phyloP scores from a whole-genome alignment of 2,888 invertebrate species.

The Cinara cedri region DNA sequence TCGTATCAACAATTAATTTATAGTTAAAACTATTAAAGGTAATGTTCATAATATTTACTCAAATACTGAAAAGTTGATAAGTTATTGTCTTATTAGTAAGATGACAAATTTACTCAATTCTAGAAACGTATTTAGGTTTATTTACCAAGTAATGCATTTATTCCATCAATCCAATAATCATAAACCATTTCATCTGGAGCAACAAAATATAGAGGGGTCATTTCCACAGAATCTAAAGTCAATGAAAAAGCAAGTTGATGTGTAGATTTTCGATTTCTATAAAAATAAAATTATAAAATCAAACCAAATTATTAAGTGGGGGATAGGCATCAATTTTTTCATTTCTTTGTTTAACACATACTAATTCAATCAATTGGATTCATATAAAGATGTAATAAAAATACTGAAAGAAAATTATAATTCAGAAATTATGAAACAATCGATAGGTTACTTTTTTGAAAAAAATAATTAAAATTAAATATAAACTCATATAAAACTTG shows the following conservation, averaged over 20 bases:
- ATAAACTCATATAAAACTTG: no score
- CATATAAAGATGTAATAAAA: no score
- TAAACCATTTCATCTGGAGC: slow-evolving; percentile 87
- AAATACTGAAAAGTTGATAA: no score
- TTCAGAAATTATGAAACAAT: no score
- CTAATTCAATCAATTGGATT: not conserved
- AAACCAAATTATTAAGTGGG: not conserved
- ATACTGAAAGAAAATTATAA: no score
- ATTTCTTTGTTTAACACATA: not conserved
- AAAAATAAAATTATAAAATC: slow-evolving; percentile 18
- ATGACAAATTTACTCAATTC: not conserved
- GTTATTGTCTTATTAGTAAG: no score
- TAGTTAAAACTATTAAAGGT: no score
- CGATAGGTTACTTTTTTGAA: no score
- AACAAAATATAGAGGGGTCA: slow-evolving; percentile 86
- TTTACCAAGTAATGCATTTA: slow-evolving; percentile 80
- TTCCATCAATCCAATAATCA: slow-evolving; percentile 95
- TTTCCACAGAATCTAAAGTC: slow-evolving; percentile 80
- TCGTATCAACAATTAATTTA: no score
- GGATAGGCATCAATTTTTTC: no score
- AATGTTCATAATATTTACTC: no score
- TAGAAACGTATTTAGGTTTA: not conserved
- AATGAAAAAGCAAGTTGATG: slow-evolving; percentile 85
- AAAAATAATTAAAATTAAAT: no score
- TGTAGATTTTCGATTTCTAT: slow-evolving; percentile 78